Evolutionary conservation across 92 coral and sea anemone genomes (phyloP).

Genomic region (Pocillopora grandis): DNA sequence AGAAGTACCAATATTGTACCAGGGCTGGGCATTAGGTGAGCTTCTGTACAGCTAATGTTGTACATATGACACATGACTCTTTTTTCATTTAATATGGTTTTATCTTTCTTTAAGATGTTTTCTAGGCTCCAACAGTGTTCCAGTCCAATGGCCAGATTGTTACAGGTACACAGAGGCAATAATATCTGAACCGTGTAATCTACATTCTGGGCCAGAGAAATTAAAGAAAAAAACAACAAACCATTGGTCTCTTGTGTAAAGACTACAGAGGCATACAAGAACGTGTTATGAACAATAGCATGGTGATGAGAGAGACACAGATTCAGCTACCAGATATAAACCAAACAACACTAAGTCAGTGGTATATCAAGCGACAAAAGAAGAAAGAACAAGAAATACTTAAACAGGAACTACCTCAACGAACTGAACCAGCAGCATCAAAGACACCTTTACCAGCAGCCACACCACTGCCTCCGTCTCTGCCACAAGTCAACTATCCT

Average conservation of each 20-base stretch:
- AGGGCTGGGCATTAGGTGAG: slow-evolving; percentile 15
- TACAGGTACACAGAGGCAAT: slow-evolving; percentile 22
- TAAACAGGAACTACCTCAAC: slow-evolving; percentile 45
- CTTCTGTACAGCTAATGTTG: no score
- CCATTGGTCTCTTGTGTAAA: slow-evolving; percentile 45
- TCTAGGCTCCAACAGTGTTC: slow-evolving; percentile 36
- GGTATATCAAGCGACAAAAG: slow-evolving; percentile 57
- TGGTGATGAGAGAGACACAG: slow-evolving; percentile 41
- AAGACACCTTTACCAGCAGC: slow-evolving; percentile 45
- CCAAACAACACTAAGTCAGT: slow-evolving; percentile 55
- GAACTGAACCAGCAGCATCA: background rate
- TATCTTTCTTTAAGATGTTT: slow-evolving; percentile 30
- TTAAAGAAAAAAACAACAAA: background rate
- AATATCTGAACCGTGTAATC: slow-evolving; percentile 36
- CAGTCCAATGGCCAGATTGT: slow-evolving; percentile 60
- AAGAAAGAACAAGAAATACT: slow-evolving; percentile 41
- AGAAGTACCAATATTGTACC: slow-evolving; percentile 14
- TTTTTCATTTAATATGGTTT: no score
- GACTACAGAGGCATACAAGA: slow-evolving; percentile 48
- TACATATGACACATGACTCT: no score
- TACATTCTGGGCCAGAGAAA: slow-evolving; percentile 22
- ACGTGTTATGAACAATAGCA: slow-evolving; percentile 20
- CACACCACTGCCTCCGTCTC: slow-evolving; percentile 16
- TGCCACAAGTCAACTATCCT: slow-evolving; percentile 42
- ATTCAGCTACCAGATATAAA: slow-evolving; percentile 70